Conservation (phyloP, 2,113 vertebrate species). For the Corythoichthys intestinalis region DNA sequence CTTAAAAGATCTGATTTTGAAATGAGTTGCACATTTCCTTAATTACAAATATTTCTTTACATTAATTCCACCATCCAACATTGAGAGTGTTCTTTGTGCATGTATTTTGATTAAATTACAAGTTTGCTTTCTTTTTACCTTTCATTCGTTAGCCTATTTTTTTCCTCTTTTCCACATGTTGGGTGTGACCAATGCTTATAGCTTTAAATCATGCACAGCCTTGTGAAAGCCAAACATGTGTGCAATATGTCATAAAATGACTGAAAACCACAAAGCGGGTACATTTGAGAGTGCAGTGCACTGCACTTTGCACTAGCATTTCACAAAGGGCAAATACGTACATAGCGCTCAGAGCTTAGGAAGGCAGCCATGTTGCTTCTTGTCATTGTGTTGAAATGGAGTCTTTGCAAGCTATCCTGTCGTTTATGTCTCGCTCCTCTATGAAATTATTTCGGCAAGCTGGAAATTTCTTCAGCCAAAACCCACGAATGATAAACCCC, state of each 20-base stretch:
- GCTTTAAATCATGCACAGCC: conserved; percentile 10
- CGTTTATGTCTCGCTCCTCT: conserved; percentile 60
- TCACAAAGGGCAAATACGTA: conserved; percentile 9
- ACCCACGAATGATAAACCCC: conserved; percentile 59
- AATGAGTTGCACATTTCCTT: not conserved
- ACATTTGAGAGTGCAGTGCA: conserved; percentile 23
- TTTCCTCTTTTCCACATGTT: not conserved
- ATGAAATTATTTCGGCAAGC: conserved; percentile 76
- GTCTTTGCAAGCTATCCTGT: conserved; percentile 51
- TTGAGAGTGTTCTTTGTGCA: not conserved
- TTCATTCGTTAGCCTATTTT: not conserved
- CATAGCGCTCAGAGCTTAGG: conserved; percentile 21
- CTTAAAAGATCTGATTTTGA: not conserved
- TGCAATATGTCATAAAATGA: conserved; percentile 26
- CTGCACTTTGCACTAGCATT: conserved; percentile 41
- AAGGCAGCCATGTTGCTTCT: conserved; percentile 50
- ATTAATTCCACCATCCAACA: not conserved
- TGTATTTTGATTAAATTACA: not conserved
- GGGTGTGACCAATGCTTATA: conserved; percentile 26
- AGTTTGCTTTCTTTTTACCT: not conserved
- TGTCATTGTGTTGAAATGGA: conserved; percentile 49
- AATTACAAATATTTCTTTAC: not conserved
- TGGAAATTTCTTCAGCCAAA: conserved; percentile 75
- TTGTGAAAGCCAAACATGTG: conserved; percentile 8
- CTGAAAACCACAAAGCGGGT: conserved; percentile 22